Evolutionary conservation across 2,113 vertebrate species (phyloP), one percentile per base, ranked within the genome.

Genomic region (Pterophyllum scalare): DNA sequence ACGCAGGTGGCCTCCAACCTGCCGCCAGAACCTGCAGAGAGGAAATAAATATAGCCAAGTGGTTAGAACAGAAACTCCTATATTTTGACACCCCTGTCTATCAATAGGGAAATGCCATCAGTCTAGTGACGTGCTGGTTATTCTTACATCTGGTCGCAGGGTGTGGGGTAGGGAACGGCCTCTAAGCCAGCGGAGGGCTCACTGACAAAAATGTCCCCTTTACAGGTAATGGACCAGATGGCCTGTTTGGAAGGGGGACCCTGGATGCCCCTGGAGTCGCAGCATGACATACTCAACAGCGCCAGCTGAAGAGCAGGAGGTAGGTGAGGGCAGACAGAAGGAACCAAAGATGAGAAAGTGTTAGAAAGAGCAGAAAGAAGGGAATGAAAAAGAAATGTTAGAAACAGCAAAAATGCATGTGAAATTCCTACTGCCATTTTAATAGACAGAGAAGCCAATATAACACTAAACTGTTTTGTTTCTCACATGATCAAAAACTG

Each of bases 181-280:
- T 99, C 98, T 92, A 99, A 94, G 64, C 93, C 92, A 2, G 95
- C 91, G 22, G 94, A 94, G 10, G 98, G 98, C 89, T 99, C 98
- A 13, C 98, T 98, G 76, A 99, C 97, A 52, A 99, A 99, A 93
- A 99, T 90, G 94, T 99, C 98, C 54, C 98, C 98, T 95, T 98
- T 99, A 91, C 98, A 99, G 79, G 98, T 99, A 75, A 97, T 65
- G 0, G 98, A 99, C 98, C 98, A 99, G 93, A 98, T 96, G 92
- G 98, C 98, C 74, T 98, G 97, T 15, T 94, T 96, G 65, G 97
- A 98, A 2, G 98, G 98, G 65, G 97, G 96, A 59, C 97, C 97
- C 0, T 96, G 97, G 88, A 99, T 94, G 79, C 92, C 95, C 76
- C 97, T 96, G 93, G 97, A 96, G 92, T 99, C 97, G 13, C 97